Conservation (phyloP, 2,888 invertebrate species). For the Chrysotoxum bicinctum region DNA sequence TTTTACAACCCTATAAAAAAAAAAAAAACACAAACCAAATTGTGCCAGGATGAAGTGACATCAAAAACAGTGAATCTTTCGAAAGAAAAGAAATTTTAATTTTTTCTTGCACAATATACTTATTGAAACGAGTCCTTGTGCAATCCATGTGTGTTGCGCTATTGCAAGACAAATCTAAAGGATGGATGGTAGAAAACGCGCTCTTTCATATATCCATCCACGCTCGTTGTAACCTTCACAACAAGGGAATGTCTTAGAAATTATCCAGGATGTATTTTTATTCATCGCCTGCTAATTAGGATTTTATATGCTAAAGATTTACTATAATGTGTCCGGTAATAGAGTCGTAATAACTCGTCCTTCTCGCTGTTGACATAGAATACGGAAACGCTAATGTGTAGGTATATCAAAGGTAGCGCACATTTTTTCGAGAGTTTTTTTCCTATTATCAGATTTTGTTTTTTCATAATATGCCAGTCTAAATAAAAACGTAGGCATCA, state of each 20-base stretch:
- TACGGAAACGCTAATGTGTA: neutral
- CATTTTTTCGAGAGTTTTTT: neutral
- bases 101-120: neutral
- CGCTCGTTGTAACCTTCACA: neutral
- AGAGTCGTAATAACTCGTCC: neutral
- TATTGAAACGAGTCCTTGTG: conserved; percentile 15
- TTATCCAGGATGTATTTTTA: neutral
- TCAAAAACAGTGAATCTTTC: conserved; percentile 8
- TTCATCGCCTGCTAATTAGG: conserved; percentile 46
- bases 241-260: neutral
- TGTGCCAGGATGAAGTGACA: conserved; percentile 5
- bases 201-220: conserved; percentile 2
- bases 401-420: neutral
- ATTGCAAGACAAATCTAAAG: neutral
- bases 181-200: neutral
- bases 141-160: neutral
- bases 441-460: neutral
- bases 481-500: neutral
- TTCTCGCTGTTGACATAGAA: neutral
- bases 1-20: conserved; percentile 53
- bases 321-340: neutral
- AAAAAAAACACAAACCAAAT: neutral
- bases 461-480: neutral
- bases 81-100: neutral
- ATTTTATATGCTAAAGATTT: conserved; percentile 10